Evolutionary conservation across 2,797 vertebrate genomes (phyloP).

Genomic region (Erethizon dorsatum): DNA sequence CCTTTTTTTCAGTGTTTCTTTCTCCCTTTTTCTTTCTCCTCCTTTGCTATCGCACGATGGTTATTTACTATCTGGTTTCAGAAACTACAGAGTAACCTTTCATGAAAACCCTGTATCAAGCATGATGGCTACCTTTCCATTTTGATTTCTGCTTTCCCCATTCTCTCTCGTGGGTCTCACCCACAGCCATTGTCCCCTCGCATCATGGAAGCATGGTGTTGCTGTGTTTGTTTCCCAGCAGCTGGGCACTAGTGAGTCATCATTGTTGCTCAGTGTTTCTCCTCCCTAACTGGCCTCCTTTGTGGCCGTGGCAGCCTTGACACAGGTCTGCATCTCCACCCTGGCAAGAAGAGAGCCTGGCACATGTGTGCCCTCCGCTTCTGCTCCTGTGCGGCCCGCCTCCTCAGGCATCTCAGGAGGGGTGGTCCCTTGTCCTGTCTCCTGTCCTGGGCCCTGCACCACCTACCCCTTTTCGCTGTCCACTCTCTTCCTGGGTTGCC

Average conservation of each 20-base stretch:
- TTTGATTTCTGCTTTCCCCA: not conserved
- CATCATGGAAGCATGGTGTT: rapidly evolving
- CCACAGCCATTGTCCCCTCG: not conserved
- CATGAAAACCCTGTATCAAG: not conserved
- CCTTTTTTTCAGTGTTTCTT: not conserved
- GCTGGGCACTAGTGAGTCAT: not conserved
- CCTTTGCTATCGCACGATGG: too few species aligned
- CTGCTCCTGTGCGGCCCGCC: not conserved
- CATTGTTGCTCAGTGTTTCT: too few species aligned
- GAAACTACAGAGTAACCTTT: not conserved
- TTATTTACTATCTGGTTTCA: not conserved
- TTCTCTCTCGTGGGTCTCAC: not conserved
- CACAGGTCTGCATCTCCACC: not conserved
- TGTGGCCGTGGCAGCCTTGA: not conserved
- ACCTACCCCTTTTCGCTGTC: not conserved
- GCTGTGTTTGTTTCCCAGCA: not conserved
- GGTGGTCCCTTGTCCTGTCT: not conserved
- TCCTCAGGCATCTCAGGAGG: not conserved
- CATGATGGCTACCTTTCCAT: not conserved
- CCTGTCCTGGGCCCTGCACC: rapidly evolving
- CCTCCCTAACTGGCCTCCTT: not conserved
- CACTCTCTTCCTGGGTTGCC: not conserved
- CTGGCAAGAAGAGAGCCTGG: not conserved
- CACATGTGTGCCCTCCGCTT: not conserved
- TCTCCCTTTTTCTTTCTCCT: not conserved